Evolutionary conservation across 2,888 invertebrate species (phyloP), one percentile per base, ranked within the genome.

Genomic region (Heliconius erato): DNA sequence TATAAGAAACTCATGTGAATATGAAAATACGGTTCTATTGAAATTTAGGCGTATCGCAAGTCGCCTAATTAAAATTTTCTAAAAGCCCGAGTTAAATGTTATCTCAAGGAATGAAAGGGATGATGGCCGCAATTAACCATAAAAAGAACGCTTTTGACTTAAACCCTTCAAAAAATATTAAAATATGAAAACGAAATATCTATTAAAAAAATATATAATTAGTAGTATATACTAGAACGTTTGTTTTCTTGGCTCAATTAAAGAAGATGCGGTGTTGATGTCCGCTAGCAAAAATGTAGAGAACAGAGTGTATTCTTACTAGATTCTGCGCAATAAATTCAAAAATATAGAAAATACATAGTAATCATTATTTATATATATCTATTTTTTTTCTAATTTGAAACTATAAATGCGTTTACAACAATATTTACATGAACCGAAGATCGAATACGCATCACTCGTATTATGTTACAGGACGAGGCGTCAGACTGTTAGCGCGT

Each of bases 51-150:
- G 72, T 82, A 84, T 83, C 81, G 72, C 63, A 79, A 82, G 74
- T 84, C 71, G 59, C 72, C 82, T 84, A 82, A 84, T 84, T 83
- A 82, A 80, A 80, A 79, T 79, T 72, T 83, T 84, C 74, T 80
- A 79, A 83, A 83, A 80, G 68, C 59, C 54, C 71, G 35, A 11
- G 40, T 26, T 76, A 82, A 82, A 81, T 54, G 49, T 71, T 74
- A 69, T 79, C 68, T 59, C n/a, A 76, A 59, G 74, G 74, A 35
- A 59, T 59, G 74, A 63, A 63, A 76, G 59, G 74, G 74, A 59
- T n/a, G 74, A 63, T 23, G 32, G 14, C n/a, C 35, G n/a, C 59
- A 76, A 76, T 76, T 35, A 76, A 35, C 59, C 14, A 1, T 35
- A 35, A 54, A 23, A 74, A 74, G n/a, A 32, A 49, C 35, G 59